A percentile compares a stretch with the other conserved stretches of the same genome.
These are phyloP conservation scores for Sphyrna mokarran DNA, from an alignment of 2,113 vertebrate genomes.

Conservation along the genomic window DNA sequence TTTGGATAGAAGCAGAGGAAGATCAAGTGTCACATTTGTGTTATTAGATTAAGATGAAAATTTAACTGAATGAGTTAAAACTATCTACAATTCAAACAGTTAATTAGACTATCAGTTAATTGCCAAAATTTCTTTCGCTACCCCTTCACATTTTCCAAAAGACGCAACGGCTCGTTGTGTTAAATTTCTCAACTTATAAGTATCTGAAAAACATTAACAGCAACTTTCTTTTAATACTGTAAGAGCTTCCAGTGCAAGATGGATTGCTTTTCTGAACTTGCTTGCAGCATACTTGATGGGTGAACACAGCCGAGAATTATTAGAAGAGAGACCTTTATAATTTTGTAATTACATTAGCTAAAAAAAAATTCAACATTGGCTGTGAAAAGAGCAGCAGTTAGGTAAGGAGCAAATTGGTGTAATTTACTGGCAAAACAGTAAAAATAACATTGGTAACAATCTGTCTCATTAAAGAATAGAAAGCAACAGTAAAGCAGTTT, in stretches of 20 bases:
- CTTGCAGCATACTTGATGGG: neutral
- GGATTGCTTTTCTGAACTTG: too few relatives aligned
- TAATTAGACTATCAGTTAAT: neutral
- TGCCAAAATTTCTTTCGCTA: neutral
- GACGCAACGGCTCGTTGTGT: too few relatives aligned
- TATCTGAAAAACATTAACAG: neutral
- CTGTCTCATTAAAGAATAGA: neutral
- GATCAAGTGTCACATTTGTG: neutral
- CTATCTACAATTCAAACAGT: neutral
- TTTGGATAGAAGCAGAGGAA: neutral
- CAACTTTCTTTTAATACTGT: neutral
- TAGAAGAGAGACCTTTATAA: neutral
- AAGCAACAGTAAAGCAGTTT: conserved; percentile 42
- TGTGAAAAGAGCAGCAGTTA: neutral
- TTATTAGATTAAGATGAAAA: neutral
- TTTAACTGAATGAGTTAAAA: neutral
- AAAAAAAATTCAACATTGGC: neutral
- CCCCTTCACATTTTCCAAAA: neutral
- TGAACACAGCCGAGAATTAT: neutral
- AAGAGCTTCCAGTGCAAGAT: neutral
- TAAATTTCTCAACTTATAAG: neutral
- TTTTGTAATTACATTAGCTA: neutral
- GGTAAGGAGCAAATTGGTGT: neutral
- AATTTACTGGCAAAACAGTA: conserved; percentile 11
- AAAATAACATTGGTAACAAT: conserved; percentile 7